These are phyloP conservation scores for Sylvilagus floridanus DNA, from an alignment of 2,797 vertebrate genomes.

Conservation along the genomic window DNA sequence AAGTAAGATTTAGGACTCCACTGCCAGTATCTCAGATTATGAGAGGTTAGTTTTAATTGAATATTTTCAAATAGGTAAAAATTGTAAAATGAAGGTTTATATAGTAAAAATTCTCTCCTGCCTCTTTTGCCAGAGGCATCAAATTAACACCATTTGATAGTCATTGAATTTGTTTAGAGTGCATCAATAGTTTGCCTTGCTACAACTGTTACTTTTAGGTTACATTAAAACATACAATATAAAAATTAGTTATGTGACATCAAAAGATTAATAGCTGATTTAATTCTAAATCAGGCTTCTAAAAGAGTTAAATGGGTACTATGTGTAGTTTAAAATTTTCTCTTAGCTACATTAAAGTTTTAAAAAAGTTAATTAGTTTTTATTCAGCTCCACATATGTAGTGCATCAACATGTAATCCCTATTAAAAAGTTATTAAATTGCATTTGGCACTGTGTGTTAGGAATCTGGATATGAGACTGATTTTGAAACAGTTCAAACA, in stretches of 20 bases:
- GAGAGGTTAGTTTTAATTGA: constrained; percentile 21
- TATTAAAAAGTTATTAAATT: constrained; percentile 17
- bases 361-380: not conserved
- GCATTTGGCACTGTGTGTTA: not conserved
- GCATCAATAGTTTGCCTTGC: not conserved
- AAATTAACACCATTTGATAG: not conserved
- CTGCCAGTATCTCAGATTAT: constrained; percentile 38
- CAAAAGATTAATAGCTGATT: not conserved
- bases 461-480: not conserved
- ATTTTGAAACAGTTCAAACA: constrained; percentile 6
- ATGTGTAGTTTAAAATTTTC: constrained; percentile 26
- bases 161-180: not conserved
- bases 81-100: constrained; percentile 4
- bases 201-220: not conserved
- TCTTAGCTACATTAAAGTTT: not conserved
- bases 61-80: constrained; percentile 33
- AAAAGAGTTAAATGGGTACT: not conserved
- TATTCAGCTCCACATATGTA: not conserved
- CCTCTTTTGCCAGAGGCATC: not conserved
- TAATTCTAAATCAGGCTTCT: not conserved
- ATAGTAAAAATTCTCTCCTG: not conserved
- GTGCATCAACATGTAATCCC: not conserved
- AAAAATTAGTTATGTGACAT: not conserved
- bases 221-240: not conserved
- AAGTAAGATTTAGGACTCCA: not conserved